Conservation (phyloP, 2,113 vertebrate genomes). For the Chamaetylas fuelleborni region DNA sequence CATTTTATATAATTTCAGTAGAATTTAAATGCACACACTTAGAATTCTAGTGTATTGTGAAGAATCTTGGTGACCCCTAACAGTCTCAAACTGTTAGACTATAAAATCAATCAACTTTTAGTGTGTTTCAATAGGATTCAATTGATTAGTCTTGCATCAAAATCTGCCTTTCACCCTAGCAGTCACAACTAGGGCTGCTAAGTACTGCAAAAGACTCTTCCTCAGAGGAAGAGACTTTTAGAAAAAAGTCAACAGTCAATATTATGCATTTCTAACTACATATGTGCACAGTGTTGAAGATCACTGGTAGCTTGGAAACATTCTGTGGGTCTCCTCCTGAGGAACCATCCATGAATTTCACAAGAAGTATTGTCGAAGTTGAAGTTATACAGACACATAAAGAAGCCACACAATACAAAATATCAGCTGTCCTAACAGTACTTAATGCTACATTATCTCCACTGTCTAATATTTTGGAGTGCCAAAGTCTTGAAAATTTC, state of each 20-base stretch:
- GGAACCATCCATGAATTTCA: background rate
- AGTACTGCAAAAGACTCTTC: background rate
- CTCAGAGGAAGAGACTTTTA: background rate
- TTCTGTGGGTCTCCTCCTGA: background rate
- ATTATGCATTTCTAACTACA: background rate
- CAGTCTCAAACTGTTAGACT: background rate
- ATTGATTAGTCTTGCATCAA: background rate
- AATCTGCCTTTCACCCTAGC: background rate
- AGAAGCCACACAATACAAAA: background rate
- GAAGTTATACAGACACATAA: background rate
- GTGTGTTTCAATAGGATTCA: background rate
- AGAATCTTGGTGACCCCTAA: background rate
- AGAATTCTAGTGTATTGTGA: background rate
- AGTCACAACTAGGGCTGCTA: background rate
- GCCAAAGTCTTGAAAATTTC: background rate
- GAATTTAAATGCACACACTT: background rate
- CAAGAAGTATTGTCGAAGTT: background rate
- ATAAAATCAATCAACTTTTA: background rate
- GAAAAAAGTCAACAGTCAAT: background rate
- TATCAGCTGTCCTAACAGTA: background rate
- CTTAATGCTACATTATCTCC: background rate
- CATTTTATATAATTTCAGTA: background rate
- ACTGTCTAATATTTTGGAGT: background rate
- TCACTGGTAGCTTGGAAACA: background rate
- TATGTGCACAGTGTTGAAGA: background rate